Percentiles rank a stretch among this genome's conserved stretches.
Conservation (phyloP, 37 sponge, comb jelly and placozoan species). For the Ephydatia muelleri region DNA sequence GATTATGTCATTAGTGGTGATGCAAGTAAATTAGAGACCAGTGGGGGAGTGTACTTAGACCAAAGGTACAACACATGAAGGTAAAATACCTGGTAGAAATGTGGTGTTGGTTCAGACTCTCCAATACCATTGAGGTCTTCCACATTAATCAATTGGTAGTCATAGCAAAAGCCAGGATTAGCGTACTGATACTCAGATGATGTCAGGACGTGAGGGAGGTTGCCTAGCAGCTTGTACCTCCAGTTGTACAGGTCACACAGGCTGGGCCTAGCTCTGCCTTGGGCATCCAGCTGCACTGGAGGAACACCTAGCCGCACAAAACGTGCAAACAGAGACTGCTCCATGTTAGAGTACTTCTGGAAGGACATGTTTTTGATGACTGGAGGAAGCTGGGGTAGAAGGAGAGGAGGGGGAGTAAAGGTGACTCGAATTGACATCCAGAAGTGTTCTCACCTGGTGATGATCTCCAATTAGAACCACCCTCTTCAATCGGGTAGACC, state of each 20-base stretch:
- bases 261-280: conserved; percentile 91
- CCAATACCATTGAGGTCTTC: conserved; percentile 96
- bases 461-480: conserved; percentile 98
- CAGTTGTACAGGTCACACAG: conserved; percentile 94
- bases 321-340: conserved; percentile 96
- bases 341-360: conserved; percentile 99
- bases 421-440: neutral
- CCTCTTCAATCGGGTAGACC: conserved; percentile 85
- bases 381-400: conserved; percentile 86
- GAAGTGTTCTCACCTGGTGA: conserved; percentile 76
- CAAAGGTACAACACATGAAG: too few species aligned
- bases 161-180: conserved; percentile 90
- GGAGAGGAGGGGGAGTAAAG: neutral
- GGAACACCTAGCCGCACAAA: conserved; percentile 98
- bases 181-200: conserved; percentile 78
- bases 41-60: neutral
- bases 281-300: conserved; percentile 94
- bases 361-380: conserved; percentile 99
- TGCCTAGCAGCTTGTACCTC: conserved; percentile 82
- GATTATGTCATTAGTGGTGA: neutral
- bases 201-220: conserved; percentile 86
- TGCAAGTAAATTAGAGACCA: neutral
- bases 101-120: conserved; percentile 92
- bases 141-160: conserved; percentile 94
- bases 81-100: conserved; percentile 85